Evolutionary conservation across 1,140 invertebrate genomes (phyloP).

Genomic region (Pogonognathellus flavescens): DNA sequence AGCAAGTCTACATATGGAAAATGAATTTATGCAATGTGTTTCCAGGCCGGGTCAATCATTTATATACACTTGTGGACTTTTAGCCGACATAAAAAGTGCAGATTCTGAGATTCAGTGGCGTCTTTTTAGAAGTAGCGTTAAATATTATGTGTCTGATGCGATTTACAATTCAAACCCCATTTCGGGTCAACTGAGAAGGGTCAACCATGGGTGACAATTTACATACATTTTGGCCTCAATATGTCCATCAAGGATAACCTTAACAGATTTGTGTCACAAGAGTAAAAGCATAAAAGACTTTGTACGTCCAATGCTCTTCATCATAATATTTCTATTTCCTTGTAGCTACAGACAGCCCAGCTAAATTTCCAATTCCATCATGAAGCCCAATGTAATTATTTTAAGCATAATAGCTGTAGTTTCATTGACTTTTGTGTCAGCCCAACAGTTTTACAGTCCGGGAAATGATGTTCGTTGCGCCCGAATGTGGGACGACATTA

Average conservation of each 20-base stretch:
- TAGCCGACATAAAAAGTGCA: not conserved
- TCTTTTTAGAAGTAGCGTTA: too few relatives aligned
- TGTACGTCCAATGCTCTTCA: not conserved
- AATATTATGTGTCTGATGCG: too few relatives aligned
- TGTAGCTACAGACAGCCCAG: not conserved
- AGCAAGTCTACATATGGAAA: not conserved
- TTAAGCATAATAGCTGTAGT: not conserved
- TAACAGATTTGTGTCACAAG: not conserved
- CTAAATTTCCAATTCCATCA: not conserved
- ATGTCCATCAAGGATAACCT: slow-evolving; percentile 5
- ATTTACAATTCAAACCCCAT: not conserved
- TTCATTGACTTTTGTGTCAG: not conserved
- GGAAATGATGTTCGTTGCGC: slow-evolving; percentile 58
- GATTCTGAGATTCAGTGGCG: not conserved
- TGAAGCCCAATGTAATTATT: not conserved
- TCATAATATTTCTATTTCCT: not conserved
- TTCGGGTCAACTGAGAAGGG: not conserved
- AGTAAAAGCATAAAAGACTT: not conserved
- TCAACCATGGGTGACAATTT: not conserved
- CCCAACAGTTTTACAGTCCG: slow-evolving; percentile 49
- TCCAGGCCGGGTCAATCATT: not conserved
- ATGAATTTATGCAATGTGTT: slow-evolving; percentile 19
- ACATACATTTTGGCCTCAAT: slow-evolving; percentile 6
- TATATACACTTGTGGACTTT: not conserved
- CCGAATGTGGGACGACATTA: slow-evolving; percentile 52